These are phyloP conservation scores for Dicerorhinus sumatrensis DNA, from an alignment of 2,113 vertebrate species.

Conservation along the genomic window DNA sequence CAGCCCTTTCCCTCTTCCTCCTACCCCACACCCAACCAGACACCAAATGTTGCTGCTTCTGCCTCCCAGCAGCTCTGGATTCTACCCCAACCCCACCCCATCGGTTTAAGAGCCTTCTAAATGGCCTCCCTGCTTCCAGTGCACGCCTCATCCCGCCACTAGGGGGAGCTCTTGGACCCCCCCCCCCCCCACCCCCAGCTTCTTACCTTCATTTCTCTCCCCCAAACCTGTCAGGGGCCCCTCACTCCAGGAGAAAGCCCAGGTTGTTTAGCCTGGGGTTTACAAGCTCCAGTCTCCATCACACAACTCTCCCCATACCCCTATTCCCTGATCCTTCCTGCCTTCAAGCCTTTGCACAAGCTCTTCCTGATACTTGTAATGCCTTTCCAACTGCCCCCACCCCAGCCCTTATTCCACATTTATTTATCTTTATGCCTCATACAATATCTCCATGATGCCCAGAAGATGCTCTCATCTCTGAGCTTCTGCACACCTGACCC, in stretches of 20 bases:
- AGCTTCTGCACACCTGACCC: not conserved
- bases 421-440: not conserved
- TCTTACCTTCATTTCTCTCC: not conserved
- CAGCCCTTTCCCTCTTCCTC: not conserved
- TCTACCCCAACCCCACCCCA: not conserved
- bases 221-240: not conserved
- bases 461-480: not conserved
- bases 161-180: conserved; percentile 16
- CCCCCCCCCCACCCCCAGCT: not conserved
- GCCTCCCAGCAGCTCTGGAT: not conserved
- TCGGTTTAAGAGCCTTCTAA: not conserved
- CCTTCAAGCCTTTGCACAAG: not conserved
- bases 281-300: not conserved
- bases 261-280: not conserved
- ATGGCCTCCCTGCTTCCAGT: not conserved
- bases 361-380: not conserved
- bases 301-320: accelerated
- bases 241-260: not conserved
- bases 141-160: not conserved
- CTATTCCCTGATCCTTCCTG: not conserved
- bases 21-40: not conserved
- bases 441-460: not conserved
- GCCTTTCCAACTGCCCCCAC: not conserved
- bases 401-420: no score
- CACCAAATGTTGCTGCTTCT: not conserved